Percentiles rank a stretch among this genome's conserved stretches.
Conservation (phyloP, 1,140 invertebrate species). For the Daktulosphaira vitifoliae region DNA sequence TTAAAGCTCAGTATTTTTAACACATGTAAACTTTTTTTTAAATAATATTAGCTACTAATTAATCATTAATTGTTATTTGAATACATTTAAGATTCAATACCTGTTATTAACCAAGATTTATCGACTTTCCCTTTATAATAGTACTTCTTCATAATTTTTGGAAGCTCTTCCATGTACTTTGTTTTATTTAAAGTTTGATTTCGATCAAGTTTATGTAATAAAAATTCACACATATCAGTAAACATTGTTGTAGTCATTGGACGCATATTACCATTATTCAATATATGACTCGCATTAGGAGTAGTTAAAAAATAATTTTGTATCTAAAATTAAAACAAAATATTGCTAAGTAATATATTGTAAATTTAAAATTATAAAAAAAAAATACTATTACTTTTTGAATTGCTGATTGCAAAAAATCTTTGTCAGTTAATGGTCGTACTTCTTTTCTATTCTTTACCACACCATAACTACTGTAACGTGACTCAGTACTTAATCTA, state of each 20-base stretch:
- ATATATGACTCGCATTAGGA: conserved; percentile 18
- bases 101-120: conserved; percentile 31
- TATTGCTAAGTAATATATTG: no score
- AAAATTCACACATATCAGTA: conserved; percentile 22
- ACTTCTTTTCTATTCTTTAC: conserved; percentile 27
- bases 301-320: conserved; percentile 29
- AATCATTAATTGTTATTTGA: no score
- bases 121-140: conserved; percentile 32
- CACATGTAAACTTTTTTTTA: no score
- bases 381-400: neutral
- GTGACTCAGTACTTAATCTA: conserved; percentile 17
- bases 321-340: neutral
- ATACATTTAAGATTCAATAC: no score
- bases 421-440: conserved; percentile 17
- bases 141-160: conserved; percentile 23
- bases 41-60: no score
- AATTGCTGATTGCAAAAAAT: conserved; percentile 17
- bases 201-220: conserved; percentile 12
- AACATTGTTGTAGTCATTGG: conserved; percentile 34
- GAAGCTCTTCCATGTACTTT: conserved; percentile 26
- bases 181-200: conserved; percentile 11
- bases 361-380: no score
- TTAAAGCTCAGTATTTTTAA: no score
- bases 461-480: conserved; percentile 24
- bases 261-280: conserved; percentile 21